These are phyloP conservation scores for Conus ventricosus DNA, from an alignment of 1,140 invertebrate species.

Conservation along the genomic window DNA sequence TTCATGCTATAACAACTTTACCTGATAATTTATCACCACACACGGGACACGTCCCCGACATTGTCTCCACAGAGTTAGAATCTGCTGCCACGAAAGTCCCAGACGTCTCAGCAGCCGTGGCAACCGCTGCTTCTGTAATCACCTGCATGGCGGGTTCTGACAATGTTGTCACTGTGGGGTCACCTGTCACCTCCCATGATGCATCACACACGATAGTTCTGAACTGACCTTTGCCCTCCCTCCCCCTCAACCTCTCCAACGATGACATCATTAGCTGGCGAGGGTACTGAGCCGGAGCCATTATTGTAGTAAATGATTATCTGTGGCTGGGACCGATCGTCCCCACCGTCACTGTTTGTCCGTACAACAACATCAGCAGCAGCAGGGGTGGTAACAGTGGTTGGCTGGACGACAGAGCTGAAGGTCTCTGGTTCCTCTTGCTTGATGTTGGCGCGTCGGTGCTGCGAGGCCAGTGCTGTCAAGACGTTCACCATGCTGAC, in stretches of 20 bases:
- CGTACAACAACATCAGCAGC: background rate
- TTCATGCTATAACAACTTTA: conserved; percentile 23
- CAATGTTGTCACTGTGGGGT: background rate
- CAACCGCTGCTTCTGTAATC: conserved; percentile 21
- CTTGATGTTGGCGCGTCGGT: conserved; percentile 45
- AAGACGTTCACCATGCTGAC: conserved; percentile 61
- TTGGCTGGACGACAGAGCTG: background rate
- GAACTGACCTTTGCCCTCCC: conserved; percentile 14
- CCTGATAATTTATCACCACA: conserved; percentile 69
- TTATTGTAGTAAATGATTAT: conserved; percentile 59
- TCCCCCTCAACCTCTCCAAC: conserved; percentile 46
- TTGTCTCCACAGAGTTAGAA: background rate
- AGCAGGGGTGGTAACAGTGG: background rate
- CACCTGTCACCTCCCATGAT: conserved; percentile 34
- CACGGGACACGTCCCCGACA: conserved; percentile 56
- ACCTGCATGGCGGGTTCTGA: conserved; percentile 25
- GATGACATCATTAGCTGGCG: conserved; percentile 53
- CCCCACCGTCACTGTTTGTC: background rate
- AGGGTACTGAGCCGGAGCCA: conserved; percentile 44
- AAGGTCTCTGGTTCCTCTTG: conserved; percentile 7
- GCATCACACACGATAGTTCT: conserved; percentile 49
- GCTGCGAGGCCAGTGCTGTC: conserved; percentile 59
- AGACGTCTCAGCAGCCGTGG: conserved; percentile 4
- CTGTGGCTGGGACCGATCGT: conserved; percentile 40
- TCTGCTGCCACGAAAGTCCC: conserved; percentile 19